Conservation (phyloP, 2,113 vertebrate genomes). For the Anhinga rufa region DNA sequence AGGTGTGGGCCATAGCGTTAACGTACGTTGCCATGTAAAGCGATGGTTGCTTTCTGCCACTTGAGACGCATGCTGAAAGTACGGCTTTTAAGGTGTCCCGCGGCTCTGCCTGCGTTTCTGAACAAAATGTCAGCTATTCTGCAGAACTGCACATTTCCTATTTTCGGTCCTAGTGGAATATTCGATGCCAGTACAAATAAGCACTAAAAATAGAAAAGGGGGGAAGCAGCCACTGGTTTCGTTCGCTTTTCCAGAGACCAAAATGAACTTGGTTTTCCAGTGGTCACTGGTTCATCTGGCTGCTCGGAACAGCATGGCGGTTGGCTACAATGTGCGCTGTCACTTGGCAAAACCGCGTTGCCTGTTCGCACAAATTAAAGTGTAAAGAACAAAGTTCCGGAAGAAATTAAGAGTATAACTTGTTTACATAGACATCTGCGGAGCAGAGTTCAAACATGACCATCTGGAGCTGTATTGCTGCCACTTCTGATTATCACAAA, state of each 20-base stretch:
- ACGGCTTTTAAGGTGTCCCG: fast-evolving
- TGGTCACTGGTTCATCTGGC: not conserved
- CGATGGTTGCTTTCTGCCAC: fast-evolving
- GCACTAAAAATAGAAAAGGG: not conserved
- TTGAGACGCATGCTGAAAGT: fast-evolving
- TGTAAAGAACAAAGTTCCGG: conserved; percentile 71
- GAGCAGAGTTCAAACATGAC: conserved; percentile 60
- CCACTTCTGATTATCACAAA: conserved; percentile 58
- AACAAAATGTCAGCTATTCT: not conserved
- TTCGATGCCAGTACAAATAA: conserved; percentile 23
- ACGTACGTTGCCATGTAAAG: fast-evolving
- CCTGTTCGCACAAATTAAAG: conserved; percentile 53
- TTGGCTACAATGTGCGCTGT: not conserved
- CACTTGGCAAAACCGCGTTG: not conserved
- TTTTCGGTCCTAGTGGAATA: not conserved
- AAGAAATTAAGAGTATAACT: conserved; percentile 70
- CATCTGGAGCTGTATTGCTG: conserved; percentile 58
- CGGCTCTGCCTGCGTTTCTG: not conserved
- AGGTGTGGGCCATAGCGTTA: fast-evolving
- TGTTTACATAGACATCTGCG: conserved; percentile 70
- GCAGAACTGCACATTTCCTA: not conserved
- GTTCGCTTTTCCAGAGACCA: not conserved
- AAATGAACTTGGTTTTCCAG: not conserved
- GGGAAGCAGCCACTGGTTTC: not conserved
- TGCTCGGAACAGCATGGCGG: not conserved